Conservation (phyloP, 1,140 invertebrate species). For the Yoshiicerus persimilis region DNA sequence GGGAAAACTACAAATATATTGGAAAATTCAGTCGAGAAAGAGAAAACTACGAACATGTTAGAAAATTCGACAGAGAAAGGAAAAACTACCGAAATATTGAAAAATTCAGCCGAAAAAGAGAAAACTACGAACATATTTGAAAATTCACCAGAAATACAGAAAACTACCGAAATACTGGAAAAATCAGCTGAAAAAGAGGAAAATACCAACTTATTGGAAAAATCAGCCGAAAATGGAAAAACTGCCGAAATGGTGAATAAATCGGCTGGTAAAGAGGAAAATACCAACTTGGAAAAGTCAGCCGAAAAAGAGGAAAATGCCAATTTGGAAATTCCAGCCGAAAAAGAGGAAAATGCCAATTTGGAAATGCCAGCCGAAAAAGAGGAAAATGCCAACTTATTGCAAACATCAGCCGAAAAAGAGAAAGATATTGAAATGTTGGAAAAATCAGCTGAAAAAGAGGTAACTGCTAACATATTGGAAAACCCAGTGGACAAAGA, state of each 20-base stretch:
- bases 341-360: not conserved
- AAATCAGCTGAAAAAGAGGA: not conserved
- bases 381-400: not conserved
- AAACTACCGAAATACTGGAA: not conserved
- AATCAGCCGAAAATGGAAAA: not conserved
- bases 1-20: not conserved
- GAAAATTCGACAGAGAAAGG: not conserved
- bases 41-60: not conserved
- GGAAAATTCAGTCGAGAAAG: not conserved
- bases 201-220: no score
- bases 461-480: no score
- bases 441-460: no score
- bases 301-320: not conserved
- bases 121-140: not conserved
- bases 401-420: not conserved
- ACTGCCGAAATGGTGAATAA: not conserved
- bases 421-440: no score
- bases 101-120: not conserved
- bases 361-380: not conserved
- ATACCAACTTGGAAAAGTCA: not conserved
- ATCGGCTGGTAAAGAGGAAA: not conserved
- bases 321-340: not conserved
- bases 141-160: not conserved
- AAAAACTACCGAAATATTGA: not conserved
- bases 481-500: no score